These are phyloP conservation scores for Scarus forsteni DNA, from an alignment of 2,797 vertebrate species.

Conservation along the genomic window DNA sequence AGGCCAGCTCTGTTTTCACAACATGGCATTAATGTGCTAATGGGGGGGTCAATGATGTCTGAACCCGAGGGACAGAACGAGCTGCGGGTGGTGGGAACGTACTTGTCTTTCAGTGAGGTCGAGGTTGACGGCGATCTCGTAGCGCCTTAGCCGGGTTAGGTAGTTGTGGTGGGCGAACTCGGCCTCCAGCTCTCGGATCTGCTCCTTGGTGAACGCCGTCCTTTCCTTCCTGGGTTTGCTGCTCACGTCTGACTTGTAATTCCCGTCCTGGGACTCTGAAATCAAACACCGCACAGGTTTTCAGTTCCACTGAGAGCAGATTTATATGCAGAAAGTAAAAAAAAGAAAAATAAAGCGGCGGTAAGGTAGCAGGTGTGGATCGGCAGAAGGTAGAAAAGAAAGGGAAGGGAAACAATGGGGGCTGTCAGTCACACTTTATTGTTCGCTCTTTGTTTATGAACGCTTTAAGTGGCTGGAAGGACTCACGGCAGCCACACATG, in stretches of 20 bases:
- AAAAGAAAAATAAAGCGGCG: constrained; percentile 48
- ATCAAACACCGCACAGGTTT: constrained; percentile 75
- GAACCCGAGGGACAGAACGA: constrained; percentile 30
- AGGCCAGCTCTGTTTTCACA: constrained; percentile 67
- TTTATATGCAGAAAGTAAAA: constrained; percentile 67
- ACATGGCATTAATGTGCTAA: constrained; percentile 69
- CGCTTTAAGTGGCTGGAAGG: constrained; percentile 75
- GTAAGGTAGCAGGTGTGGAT: constrained; percentile 73
- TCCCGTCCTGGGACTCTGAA: constrained; percentile 97
- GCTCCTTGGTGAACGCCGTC: constrained; percentile 99
- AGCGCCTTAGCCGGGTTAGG: constrained; percentile 96
- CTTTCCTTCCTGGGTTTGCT: constrained; percentile 99
- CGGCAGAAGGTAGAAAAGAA: constrained; percentile 43
- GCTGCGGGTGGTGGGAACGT: constrained; percentile 54
- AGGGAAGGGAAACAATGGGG: constrained; percentile 73
- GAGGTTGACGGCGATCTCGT: constrained; percentile 98
- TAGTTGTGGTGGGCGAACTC: constrained; percentile 99
- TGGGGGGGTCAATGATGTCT: constrained; percentile 27
- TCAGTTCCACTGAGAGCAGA: constrained; percentile 67
- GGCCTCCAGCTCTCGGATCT: constrained; percentile 98
- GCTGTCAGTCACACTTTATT: constrained; percentile 78
- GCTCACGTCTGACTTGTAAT: constrained; percentile 97
- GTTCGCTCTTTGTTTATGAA: constrained; percentile 76
- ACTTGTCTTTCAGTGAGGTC: constrained; percentile 99
- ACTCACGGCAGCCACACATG: constrained; percentile 67